Evolutionary conservation across 2,888 invertebrate species (phyloP).

Genomic region (Polydesmus complanatus): DNA sequence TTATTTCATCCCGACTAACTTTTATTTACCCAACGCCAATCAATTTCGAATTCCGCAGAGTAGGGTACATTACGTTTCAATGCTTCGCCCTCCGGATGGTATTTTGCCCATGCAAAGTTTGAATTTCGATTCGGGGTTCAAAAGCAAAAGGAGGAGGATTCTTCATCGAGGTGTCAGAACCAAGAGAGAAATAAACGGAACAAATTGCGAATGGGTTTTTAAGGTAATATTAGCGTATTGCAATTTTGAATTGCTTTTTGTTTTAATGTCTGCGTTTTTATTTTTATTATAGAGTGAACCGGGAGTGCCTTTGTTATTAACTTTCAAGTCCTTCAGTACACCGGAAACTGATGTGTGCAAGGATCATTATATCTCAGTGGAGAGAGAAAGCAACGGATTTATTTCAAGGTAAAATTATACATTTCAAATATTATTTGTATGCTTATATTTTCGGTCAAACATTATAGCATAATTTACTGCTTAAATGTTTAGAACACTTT

Average conservation of each 20-base stretch:
- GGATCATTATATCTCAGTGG: constrained; percentile 16
- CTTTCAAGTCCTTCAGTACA: constrained; percentile 18
- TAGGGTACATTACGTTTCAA: constrained; percentile 9
- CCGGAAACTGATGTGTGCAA: constrained; percentile 12
- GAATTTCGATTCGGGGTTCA: not conserved
- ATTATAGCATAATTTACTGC: no score
- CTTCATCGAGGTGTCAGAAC: not conserved
- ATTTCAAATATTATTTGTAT: not conserved
- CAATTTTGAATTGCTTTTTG: not conserved
- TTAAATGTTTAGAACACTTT: no score
- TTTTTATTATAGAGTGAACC: constrained; percentile 16
- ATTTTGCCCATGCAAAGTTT: constrained; percentile 7
- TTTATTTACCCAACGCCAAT: not conserved
- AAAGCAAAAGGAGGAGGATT: not conserved
- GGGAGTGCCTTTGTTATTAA: constrained; percentile 17
- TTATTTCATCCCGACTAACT: not conserved
- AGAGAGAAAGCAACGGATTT: constrained; percentile 18
- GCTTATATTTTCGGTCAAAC: not conserved
- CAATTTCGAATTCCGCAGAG: constrained; percentile 1
- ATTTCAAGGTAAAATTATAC: constrained; percentile 15
- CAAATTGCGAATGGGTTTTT: constrained; percentile 15
- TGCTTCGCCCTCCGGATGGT: constrained; percentile 12
- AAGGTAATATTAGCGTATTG: no score
- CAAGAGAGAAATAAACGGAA: constrained; percentile 5
- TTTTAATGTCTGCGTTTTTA: not conserved